phyloP scores from a whole-genome alignment of 2,113 vertebrate species.

The Pantherophis guttatus region DNA sequence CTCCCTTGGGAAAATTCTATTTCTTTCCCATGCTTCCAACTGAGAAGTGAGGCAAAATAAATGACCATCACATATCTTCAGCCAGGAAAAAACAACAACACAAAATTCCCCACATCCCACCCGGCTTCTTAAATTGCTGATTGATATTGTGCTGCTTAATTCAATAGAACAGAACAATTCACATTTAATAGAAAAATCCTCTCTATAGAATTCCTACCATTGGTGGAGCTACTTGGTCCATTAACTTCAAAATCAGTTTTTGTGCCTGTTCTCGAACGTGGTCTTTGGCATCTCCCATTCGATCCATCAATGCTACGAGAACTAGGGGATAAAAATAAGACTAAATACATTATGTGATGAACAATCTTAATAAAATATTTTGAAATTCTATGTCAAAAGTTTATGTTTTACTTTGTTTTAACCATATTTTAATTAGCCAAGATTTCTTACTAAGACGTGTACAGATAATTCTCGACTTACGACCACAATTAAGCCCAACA shows the following conservation, averaged over 20 bases:
- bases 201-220: conserved; percentile 74
- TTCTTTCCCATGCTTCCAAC: background rate
- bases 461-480: background rate
- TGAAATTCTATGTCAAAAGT: background rate
- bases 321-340: conserved; percentile 65
- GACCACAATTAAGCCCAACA: background rate
- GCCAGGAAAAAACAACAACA: background rate
- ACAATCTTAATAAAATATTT: background rate
- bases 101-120: background rate
- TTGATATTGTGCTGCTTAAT: background rate
- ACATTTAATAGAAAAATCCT: background rate
- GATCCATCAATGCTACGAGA: conserved; percentile 85
- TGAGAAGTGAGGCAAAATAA: background rate
- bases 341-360: background rate
- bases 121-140: background rate
- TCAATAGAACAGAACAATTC: background rate
- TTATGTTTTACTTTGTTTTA: background rate
- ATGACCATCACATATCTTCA: background rate
- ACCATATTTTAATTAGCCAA: background rate
- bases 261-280: conserved; percentile 94
- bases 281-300: conserved; percentile 93
- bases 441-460: background rate
- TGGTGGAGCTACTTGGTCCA: conserved; percentile 84
- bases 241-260: conserved; percentile 84
- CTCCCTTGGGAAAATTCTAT: background rate